Evolutionary conservation across 2,113 vertebrate species (phyloP), one percentile per base, ranked within the genome.

Genomic region (Pseudopodoces humilis): DNA sequence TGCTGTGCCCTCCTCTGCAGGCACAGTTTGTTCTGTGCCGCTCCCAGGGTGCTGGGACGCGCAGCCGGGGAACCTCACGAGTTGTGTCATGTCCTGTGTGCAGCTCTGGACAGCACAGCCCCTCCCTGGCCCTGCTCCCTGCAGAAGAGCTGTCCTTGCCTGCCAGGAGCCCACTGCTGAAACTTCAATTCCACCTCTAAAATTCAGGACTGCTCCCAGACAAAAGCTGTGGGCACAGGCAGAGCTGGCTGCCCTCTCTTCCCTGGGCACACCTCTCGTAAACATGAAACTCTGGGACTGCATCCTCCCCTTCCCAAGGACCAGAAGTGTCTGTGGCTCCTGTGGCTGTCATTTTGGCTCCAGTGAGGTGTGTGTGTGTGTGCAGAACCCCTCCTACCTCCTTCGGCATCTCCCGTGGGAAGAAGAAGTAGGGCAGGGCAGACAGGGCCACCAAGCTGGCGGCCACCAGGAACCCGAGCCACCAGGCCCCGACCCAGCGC

Each of bases 401-500:
- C 90, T 96, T 98, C 0, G 96, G 95, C 98, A 99, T 98, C 43
- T 98, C 95, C 59, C 92, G 96, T 13, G 99, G 99, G 95, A 99
- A 99, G 98, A 99, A 99, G 91, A 99, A 97, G 94, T 99, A 99
- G 0, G 99, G 99, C 82, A 98, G 77, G 0, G 99, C 98, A 3
- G 98, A 93, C 83, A 99, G 47, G 63, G 98, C 97, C 82, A 99
- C 98, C 1, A 98, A 43, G 11, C 97, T 97, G 28, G 98, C 97
- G 1, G 99, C 98, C 20, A 99, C 79, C 39, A 99, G 97, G 97
- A 99, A 99, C 9, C 99, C 99, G 1, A 99, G 97, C 99, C 99
- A 99, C 99, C 99, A 99, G 86, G 99, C 99, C 0, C 99, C 99
- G 3, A 99, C 98, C 99, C 99, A 99, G 37, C 99, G 98, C 0